Conservation (phyloP, 1,140 invertebrate species). For the Drosophila auraria region DNA sequence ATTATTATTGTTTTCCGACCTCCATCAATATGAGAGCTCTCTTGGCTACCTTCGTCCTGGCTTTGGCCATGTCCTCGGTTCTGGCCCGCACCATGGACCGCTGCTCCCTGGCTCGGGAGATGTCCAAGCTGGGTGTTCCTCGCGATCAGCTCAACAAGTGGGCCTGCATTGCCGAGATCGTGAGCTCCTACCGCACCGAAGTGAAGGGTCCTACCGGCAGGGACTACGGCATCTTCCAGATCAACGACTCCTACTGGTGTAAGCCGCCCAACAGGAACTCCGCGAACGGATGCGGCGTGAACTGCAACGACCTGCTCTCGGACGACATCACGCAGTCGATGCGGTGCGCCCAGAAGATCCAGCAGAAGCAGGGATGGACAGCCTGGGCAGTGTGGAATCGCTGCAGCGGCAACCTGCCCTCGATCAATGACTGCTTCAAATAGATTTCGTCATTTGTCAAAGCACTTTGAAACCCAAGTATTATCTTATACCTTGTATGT, state of each 20-base stretch:
- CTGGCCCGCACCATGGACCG: conserved; percentile 66
- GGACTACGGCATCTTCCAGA: conserved; percentile 79
- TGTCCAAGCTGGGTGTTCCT: conserved; percentile 59
- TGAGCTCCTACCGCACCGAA: conserved; percentile 55
- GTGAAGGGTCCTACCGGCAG: conserved; percentile 52
- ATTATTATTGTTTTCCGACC: background rate
- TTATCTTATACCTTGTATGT: background rate
- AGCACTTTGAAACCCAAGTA: background rate
- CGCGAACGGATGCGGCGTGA: conserved; percentile 47
- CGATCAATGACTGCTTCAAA: conserved; percentile 63
- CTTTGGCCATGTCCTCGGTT: conserved; percentile 37
- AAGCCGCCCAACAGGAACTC: conserved; percentile 49
- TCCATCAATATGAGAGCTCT: conserved; percentile 49
- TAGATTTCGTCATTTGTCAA: background rate
- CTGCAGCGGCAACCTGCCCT: conserved; percentile 52
- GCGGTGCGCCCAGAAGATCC: conserved; percentile 56
- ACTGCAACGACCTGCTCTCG: conserved; percentile 52
- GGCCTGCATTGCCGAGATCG: conserved; percentile 64
- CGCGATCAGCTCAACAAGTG: conserved; percentile 44
- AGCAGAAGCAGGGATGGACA: conserved; percentile 50
- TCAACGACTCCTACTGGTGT: conserved; percentile 74
- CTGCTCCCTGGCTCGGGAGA: conserved; percentile 75
- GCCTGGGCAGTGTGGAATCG: conserved; percentile 61
- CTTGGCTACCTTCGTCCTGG: conserved; percentile 40
- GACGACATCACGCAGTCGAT: conserved; percentile 57